phyloP scores from a whole-genome alignment of 92 coral and sea anemone species.

The Siderastrea siderea region DNA sequence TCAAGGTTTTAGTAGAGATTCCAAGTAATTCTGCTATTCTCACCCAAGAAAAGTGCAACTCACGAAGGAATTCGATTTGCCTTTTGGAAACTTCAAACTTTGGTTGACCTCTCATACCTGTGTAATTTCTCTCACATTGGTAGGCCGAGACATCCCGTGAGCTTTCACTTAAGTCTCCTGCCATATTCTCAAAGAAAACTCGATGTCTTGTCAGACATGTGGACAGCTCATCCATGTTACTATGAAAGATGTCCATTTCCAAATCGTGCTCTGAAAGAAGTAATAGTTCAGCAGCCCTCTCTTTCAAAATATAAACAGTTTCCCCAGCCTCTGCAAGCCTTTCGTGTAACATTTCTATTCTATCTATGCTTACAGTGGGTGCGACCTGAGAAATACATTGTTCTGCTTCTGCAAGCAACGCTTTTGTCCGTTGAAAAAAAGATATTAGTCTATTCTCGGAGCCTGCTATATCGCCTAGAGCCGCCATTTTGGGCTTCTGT shows the following conservation, averaged over 20 bases:
- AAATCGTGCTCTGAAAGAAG: conserved; percentile 38
- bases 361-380: conserved; percentile 55
- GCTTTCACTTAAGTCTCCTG: conserved; percentile 37
- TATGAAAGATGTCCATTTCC: conserved; percentile 63
- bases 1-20: conserved; percentile 50
- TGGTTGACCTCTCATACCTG: conserved; percentile 78
- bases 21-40: conserved; percentile 43
- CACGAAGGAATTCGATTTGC: conserved; percentile 51
- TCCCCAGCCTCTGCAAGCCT: conserved; percentile 80
- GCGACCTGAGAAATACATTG: conserved; percentile 57
- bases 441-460: conserved; percentile 60
- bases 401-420: conserved; percentile 70
- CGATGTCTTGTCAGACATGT: conserved; percentile 50
- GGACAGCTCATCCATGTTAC: conserved; percentile 71
- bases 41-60: conserved; percentile 46
- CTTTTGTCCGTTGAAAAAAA: conserved; percentile 64
- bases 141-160: conserved; percentile 19
- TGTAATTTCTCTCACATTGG: conserved; percentile 56
- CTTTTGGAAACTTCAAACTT: conserved; percentile 65
- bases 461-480: conserved; percentile 59
- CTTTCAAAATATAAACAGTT: conserved; percentile 67
- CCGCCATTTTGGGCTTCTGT: conserved; percentile 65
- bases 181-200: conserved; percentile 59
- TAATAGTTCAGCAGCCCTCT: conserved; percentile 64
- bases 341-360: conserved; percentile 57